Base-by-base conservation (phyloP, 1,140 invertebrate genomes). In the Alviniconcha marisindica region DNA sequence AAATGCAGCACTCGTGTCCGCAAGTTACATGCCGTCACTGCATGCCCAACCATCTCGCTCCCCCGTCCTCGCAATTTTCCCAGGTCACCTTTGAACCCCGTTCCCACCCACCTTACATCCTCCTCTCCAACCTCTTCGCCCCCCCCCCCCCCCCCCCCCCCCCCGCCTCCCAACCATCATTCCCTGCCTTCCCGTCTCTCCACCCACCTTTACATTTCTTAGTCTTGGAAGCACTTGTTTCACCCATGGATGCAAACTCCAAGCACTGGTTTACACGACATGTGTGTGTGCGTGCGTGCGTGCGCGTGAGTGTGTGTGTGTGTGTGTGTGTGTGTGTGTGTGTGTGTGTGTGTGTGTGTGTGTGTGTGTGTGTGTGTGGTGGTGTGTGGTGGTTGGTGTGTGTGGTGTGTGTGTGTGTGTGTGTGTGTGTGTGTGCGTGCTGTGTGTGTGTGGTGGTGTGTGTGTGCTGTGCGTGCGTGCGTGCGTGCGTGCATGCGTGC, bases 291-390 rank as follows among this genome's bases (percentile, higher is more conserved):
- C 10, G 44, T 76, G 73, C 24, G 73, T 33, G 38, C 24, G 40
- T 44, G 33, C n/a, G 63, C n/a, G 63, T 69, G 63, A 0, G 3
- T 28, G 3, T 69, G 63, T 31, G 12, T 36, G 63, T 69, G n/a
- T 28, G 73, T 42, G 38, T 44, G 24, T 44, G 40, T 48, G 73
- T 76, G 73, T 76, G 73, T 48, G 40, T 48, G 38, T 31, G 38
- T 76, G 73, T 76, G 44, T 28, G 73, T 42, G 73, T 48, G 44
- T 42, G 73, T 44, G 31, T 48, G 73, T 28, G 73, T 28, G 4
- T 31, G 73, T 28, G 73, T 31, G 28, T 7, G 38, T 31, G 73
- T 28, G 18, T 44, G 4, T 24, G 38, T 42, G 38, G 3, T 76
- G 24, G 0, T 76, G 4, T 42, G 15, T 42, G 24, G 14, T 14